Percentiles rank a stretch among this genome's conserved stretches.
phyloP scores from a whole-genome alignment of 2,797 vertebrate species.

The Lepus oiostolus region DNA sequence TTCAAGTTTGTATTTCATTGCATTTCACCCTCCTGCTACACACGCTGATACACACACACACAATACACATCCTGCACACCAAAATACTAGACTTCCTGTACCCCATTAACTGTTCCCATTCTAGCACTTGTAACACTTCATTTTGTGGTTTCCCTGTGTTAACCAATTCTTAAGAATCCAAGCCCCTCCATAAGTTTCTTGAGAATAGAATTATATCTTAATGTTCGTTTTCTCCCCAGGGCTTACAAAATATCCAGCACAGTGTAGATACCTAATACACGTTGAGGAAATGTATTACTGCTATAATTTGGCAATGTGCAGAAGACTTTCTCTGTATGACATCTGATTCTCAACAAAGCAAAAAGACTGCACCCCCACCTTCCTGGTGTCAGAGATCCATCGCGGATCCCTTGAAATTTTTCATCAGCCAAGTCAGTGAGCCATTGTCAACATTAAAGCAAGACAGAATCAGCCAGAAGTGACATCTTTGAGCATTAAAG shows the following conservation, averaged over 20 bases:
- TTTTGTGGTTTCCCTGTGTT: not conserved
- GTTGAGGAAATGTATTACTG: conserved; percentile 14
- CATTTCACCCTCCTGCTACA: not conserved
- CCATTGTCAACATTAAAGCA: conserved; percentile 53
- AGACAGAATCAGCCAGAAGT: conserved; percentile 59
- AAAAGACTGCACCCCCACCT: conserved; percentile 32
- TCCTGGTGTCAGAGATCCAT: not conserved
- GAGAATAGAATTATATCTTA: conserved; percentile 40
- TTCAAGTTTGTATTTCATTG: conserved; percentile 38
- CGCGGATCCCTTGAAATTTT: conserved; percentile 26
- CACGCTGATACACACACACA: not conserved
- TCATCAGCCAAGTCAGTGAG: conserved; percentile 42
- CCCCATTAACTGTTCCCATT: not conserved
- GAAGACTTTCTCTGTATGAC: conserved; percentile 17
- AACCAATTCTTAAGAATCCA: conserved; percentile 40
- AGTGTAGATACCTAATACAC: conserved; percentile 26
- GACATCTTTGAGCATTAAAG: conserved; percentile 41
- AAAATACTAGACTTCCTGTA: not conserved
- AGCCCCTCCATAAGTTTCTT: conserved; percentile 50
- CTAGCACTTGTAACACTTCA: conserved; percentile 18
- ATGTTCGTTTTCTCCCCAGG: not conserved
- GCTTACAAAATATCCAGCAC: conserved; percentile 4
- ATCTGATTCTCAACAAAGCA: conserved; percentile 53
- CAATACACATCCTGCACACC: not conserved
- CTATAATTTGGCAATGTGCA: conserved; percentile 10